Evolutionary conservation across 1,140 invertebrate species (phyloP).

Genomic region (Halesus radiatus): DNA sequence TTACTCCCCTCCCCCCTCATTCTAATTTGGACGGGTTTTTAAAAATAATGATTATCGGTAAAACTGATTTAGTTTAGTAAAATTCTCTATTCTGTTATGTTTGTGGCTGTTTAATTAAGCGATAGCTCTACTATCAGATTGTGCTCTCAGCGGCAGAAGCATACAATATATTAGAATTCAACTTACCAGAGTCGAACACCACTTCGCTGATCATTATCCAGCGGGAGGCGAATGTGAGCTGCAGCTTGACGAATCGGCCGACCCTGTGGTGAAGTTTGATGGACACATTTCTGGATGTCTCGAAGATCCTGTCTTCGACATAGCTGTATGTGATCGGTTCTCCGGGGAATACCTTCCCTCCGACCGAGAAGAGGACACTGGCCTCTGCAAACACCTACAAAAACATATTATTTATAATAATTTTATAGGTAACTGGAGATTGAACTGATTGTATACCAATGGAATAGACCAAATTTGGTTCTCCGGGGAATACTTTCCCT

Average conservation of each 20-base stretch:
- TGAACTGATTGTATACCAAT: too few species aligned
- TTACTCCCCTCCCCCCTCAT: too few species aligned
- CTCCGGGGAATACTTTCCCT: slow-evolving; percentile 81
- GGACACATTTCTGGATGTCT: slow-evolving; percentile 84
- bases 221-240: slow-evolving; percentile 83
- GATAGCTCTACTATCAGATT: too few species aligned
- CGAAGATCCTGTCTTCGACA: slow-evolving; percentile 86
- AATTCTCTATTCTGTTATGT: too few species aligned
- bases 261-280: slow-evolving; percentile 88
- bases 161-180: not conserved
- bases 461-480: too few species aligned
- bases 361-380: slow-evolving; percentile 86
- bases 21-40: too few species aligned
- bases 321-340: slow-evolving; percentile 82
- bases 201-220: slow-evolving; percentile 95
- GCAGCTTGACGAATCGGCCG: slow-evolving; percentile 85
- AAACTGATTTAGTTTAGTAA: too few species aligned
- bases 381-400: slow-evolving; percentile 83
- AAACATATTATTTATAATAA: too few species aligned
- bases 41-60: too few species aligned
- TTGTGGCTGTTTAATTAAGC: too few species aligned
- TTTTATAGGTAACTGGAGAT: too few species aligned
- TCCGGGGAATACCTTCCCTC: slow-evolving; percentile 81
- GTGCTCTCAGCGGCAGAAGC: too few species aligned
- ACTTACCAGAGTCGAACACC: slow-evolving; percentile 83